Evolutionary conservation across 2,797 vertebrate species (phyloP).

Genomic region (Dendrocincla fuliginosa): DNA sequence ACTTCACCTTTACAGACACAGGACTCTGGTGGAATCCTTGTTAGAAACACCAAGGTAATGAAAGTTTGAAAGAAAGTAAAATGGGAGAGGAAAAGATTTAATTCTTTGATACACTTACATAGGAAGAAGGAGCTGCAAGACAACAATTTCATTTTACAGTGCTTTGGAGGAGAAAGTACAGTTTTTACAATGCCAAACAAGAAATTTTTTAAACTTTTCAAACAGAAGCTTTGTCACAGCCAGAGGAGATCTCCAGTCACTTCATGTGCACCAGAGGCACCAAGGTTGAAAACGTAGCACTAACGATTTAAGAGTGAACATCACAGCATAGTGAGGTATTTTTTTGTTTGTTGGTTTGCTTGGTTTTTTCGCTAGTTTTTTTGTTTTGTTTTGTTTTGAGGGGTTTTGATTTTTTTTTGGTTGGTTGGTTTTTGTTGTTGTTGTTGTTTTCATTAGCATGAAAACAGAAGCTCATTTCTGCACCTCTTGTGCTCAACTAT

Average conservation of each 20-base stretch:
- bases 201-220: background rate
- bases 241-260: background rate
- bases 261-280: background rate
- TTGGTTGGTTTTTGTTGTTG: no score
- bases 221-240: background rate
- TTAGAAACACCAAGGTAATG: background rate
- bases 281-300: background rate
- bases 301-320: background rate
- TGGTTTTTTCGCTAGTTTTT: no score
- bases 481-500: background rate
- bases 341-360: no score
- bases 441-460: background rate
- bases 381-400: background rate
- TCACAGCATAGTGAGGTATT: background rate
- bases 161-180: background rate
- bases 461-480: background rate
- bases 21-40: background rate
- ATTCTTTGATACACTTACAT: background rate
- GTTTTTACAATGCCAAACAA: background rate
- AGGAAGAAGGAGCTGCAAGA: background rate
- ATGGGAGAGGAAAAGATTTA: background rate
- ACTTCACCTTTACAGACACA: rapidly evolving
- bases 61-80: background rate
- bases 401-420: no score
- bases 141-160: background rate